Percentiles rank a stretch among this genome's conserved stretches.
phyloP scores from a whole-genome alignment of 2,888 invertebrate species.

The Leuctra nigra region DNA sequence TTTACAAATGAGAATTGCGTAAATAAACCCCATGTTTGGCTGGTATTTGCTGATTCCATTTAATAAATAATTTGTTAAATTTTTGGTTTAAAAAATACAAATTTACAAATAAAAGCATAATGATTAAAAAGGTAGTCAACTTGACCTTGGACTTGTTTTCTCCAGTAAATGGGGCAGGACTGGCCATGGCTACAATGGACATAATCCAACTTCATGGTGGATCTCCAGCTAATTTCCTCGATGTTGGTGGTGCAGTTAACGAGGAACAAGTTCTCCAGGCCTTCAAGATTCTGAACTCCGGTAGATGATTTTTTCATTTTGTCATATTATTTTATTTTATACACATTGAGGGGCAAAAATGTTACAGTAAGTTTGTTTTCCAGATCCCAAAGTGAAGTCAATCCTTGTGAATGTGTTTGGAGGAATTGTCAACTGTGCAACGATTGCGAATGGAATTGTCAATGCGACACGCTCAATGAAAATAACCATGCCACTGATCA shows the following conservation, averaged over 20 bases:
- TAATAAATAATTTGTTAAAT: too few species aligned
- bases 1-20: too few species aligned
- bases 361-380: too few species aligned
- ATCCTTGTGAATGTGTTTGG: constrained; percentile 98
- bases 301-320: too few species aligned
- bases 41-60: too few species aligned
- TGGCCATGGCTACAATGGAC: constrained; percentile 99
- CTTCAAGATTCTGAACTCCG: constrained; percentile 77
- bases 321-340: too few species aligned
- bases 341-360: too few species aligned
- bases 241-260: constrained; percentile 93
- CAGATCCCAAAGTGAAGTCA: constrained; percentile 83
- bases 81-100: too few species aligned
- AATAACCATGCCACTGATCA: constrained; percentile 81
- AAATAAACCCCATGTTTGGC: too few species aligned
- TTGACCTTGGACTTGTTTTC: too few species aligned
- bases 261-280: constrained; percentile 92
- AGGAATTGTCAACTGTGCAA: constrained; percentile 97
- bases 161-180: constrained; percentile 94
- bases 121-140: too few species aligned
- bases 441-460: constrained; percentile 92
- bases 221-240: constrained; percentile 95
- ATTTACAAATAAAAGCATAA: too few species aligned
- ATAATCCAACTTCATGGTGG: constrained; percentile 96
- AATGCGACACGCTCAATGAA: constrained; percentile 75